Evolutionary conservation across 2,797 vertebrate genomes (phyloP).

Genomic region (Sebastolobus altivelis): DNA sequence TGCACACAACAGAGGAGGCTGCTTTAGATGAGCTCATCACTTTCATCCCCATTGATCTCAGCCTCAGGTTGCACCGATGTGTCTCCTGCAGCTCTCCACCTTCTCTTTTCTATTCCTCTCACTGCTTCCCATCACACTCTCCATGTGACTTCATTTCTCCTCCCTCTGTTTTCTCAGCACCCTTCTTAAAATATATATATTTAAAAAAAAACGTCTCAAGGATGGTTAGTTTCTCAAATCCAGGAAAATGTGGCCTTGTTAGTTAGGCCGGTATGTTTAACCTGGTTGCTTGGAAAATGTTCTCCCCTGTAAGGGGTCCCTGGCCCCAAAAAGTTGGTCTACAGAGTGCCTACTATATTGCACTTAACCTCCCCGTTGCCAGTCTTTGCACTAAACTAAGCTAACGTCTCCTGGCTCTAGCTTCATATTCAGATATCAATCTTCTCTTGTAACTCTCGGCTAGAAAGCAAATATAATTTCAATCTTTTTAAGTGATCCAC

Average conservation of each 20-base stretch:
- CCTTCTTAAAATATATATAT: not conserved
- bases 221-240: not conserved
- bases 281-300: no score
- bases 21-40: constrained; percentile 57
- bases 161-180: not conserved
- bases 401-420: not conserved
- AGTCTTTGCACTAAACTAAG: not conserved
- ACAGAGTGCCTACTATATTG: no score
- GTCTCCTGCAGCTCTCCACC: constrained; percentile 32
- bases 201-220: not conserved
- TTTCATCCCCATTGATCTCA: constrained; percentile 56
- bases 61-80: constrained; percentile 32
- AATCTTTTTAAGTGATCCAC: not conserved
- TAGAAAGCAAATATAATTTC: not conserved
- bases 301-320: fast-evolving
- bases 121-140: constrained; percentile 14
- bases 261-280: no score
- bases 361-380: not conserved
- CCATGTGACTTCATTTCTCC: not conserved
- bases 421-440: not conserved
- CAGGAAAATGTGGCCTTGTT: constrained; percentile 6
- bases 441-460: not conserved
- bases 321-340: no score
- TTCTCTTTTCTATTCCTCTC: constrained; percentile 20
- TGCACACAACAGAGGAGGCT: constrained; percentile 27